phyloP scores from a whole-genome alignment of 2,888 invertebrate genomes.

The Ectemnius lituratus region DNA sequence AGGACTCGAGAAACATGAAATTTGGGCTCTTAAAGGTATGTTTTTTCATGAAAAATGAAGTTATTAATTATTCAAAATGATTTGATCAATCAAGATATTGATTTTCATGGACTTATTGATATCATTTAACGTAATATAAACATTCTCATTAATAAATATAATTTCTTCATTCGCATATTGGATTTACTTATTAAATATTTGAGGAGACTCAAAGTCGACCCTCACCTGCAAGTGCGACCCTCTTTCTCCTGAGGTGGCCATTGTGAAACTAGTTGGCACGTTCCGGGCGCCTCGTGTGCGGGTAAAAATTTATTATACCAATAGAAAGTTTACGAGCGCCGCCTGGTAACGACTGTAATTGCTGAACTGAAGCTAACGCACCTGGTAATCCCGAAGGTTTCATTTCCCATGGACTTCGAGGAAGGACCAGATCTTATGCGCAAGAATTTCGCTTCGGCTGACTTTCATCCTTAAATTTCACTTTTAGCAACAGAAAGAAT shows the following conservation, averaged over 20 bases:
- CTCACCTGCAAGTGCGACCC: not conserved
- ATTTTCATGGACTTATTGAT: too few species aligned
- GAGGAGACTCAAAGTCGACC: constrained; percentile 1
- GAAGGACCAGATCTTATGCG: not conserved
- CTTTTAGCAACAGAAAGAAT: constrained; percentile 65
- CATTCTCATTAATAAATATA: too few species aligned
- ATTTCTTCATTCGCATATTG: too few species aligned
- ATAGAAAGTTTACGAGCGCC: constrained; percentile 67
- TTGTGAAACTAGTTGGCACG: constrained; percentile 44
- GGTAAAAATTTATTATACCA: constrained; percentile 63
- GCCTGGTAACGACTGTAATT: constrained; percentile 3
- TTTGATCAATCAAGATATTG: too few species aligned
- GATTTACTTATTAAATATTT: constrained; percentile 8
- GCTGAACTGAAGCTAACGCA: not conserved
- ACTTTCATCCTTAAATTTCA: constrained; percentile 70
- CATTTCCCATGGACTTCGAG: not conserved
- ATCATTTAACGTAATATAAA: too few species aligned
- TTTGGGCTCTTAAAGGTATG: constrained; percentile 75
- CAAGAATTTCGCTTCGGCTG: constrained; percentile 46
- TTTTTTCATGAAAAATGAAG: not conserved
- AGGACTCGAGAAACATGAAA: constrained; percentile 68
- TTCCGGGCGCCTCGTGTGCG: constrained; percentile 11
- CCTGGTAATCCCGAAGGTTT: not conserved
- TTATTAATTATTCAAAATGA: too few species aligned
- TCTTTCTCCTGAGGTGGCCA: constrained; percentile 20